A percentile compares a stretch with the other conserved stretches of the same genome.
These are phyloP conservation scores for Nomada flava DNA, from an alignment of 2,888 invertebrate species.

Conservation along the genomic window DNA sequence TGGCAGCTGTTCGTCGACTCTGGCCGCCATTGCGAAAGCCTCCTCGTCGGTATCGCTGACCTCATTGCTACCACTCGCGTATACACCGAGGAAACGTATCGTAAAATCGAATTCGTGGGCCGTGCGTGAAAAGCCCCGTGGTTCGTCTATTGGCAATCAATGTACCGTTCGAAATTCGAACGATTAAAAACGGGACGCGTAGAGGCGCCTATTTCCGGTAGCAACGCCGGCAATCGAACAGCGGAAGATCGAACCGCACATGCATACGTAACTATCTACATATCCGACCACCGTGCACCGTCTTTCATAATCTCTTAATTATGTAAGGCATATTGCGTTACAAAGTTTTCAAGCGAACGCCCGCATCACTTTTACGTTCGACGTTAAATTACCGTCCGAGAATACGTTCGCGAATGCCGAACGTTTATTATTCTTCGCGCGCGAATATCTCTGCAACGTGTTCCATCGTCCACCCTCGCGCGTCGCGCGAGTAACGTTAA, in stretches of 20 bases:
- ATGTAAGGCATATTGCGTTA: slow-evolving; percentile 29
- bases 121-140: not conserved
- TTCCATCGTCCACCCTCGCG: not conserved
- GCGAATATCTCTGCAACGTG: not conserved
- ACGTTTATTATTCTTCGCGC: slow-evolving; percentile 8
- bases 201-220: not conserved
- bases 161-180: not conserved
- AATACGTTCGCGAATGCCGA: not conserved
- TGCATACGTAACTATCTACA: not conserved
- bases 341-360: not conserved
- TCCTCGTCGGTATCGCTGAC: slow-evolving; percentile 73
- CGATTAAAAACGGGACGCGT: not conserved
- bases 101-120: slow-evolving; percentile 17
- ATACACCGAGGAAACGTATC: slow-evolving; percentile 22
- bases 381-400: not conserved
- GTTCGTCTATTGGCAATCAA: no score
- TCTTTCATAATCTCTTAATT: slow-evolving; percentile 49
- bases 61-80: slow-evolving; percentile 50
- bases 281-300: not conserved
- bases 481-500: not conserved
- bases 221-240: not conserved
- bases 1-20: slow-evolving; percentile 66
- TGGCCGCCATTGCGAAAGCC: slow-evolving; percentile 74
- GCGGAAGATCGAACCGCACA: not conserved
- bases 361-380: not conserved